A percentile compares a stretch with the other conserved stretches of the same genome.
phyloP scores from a whole-genome alignment of 1,140 invertebrate genomes.

The Temnothorax nylanderi region DNA sequence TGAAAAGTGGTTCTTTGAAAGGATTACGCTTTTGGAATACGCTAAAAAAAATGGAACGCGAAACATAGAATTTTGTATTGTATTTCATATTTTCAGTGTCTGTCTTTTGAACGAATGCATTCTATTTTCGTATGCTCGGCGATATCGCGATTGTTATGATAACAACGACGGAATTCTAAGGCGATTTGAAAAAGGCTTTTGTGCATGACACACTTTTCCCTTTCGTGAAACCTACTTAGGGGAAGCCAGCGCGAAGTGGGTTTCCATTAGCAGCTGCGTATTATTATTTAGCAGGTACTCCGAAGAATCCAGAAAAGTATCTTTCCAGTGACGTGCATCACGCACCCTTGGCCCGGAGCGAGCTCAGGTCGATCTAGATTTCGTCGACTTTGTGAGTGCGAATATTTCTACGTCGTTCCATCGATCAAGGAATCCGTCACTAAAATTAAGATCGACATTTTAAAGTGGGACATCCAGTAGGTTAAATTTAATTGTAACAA shows the following conservation, averaged over 20 bases:
- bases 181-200: slow-evolving; percentile 75
- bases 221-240: slow-evolving; percentile 71
- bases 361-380: slow-evolving; percentile 1
- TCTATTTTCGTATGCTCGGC: slow-evolving; percentile 15
- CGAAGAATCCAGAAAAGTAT: slow-evolving; percentile 66
- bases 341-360: background rate
- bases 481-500: slow-evolving; percentile 35
- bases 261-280: slow-evolving; percentile 74
- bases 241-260: slow-evolving; percentile 72
- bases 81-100: background rate
- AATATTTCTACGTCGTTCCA: background rate
- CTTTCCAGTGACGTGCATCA: slow-evolving; percentile 57
- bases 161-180: slow-evolving; percentile 63
- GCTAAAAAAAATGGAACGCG: background rate
- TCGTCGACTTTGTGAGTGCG: background rate
- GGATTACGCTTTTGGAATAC: background rate
- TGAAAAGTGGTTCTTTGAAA: background rate
- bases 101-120: background rate
- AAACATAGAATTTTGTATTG: background rate
- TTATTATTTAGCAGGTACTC: slow-evolving; percentile 72
- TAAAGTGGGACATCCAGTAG: slow-evolving; percentile 7
- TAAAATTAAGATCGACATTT: slow-evolving; percentile 39
- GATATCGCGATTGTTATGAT: slow-evolving; percentile 55
- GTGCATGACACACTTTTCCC: slow-evolving; percentile 74
- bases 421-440: background rate